These are phyloP conservation scores for Antennarius striatus DNA, from an alignment of 2,113 vertebrate genomes.

Conservation along the genomic window DNA sequence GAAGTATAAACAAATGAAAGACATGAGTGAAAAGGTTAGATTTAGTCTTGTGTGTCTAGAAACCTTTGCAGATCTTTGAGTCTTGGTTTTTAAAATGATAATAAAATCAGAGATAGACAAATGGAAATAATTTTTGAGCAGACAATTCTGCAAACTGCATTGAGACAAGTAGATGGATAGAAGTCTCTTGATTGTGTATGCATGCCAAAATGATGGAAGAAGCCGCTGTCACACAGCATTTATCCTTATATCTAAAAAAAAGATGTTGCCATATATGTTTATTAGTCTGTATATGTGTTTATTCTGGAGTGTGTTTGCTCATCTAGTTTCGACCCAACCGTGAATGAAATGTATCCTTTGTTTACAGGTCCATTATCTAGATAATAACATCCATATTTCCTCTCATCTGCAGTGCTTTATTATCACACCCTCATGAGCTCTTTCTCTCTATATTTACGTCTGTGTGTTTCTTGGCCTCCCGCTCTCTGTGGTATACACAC, in stretches of 20 bases:
- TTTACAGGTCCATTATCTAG: constrained; percentile 70
- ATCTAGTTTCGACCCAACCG: constrained; percentile 42
- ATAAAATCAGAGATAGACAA: constrained; percentile 1
- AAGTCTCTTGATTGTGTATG: constrained; percentile 11
- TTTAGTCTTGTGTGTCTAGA: neutral
- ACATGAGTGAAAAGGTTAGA: neutral
- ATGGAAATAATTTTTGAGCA: constrained; percentile 1
- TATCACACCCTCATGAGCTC: constrained; percentile 60
- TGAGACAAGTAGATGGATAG: constrained; percentile 16
- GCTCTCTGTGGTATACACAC: constrained; percentile 3
- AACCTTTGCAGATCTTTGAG: neutral
- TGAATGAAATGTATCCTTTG: constrained; percentile 72
- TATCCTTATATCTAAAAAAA: constrained; percentile 31
- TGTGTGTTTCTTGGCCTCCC: constrained; percentile 5
- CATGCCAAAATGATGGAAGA: constrained; percentile 5
- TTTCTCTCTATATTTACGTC: constrained; percentile 26
- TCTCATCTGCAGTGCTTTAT: constrained; percentile 61
- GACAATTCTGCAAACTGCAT: constrained; percentile 13
- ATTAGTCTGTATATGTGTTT: neutral
- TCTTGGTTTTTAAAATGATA: constrained; percentile 14
- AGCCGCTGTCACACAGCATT: constrained; percentile 25
- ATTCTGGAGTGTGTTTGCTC: neutral
- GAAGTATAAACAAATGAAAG: constrained; percentile 9
- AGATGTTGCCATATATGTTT: neutral
- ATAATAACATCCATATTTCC: constrained; percentile 75